Base-by-base conservation (phyloP, 2,113 vertebrate species). In the Sprattus sprattus region DNA sequence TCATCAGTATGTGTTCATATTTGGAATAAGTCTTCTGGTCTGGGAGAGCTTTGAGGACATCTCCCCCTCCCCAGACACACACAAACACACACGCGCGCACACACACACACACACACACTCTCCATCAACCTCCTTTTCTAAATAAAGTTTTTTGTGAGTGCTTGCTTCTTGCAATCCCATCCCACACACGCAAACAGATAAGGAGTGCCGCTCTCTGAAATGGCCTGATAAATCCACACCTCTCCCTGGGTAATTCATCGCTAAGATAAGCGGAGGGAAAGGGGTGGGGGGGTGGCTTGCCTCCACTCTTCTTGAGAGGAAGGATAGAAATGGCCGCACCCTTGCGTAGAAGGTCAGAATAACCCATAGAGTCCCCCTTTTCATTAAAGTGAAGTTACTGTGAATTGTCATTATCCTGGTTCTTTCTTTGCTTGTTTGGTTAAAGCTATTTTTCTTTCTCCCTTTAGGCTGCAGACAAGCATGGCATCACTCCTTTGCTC, bases 391-490 rank as follows among this genome's bases (percentile, higher is more conserved):
- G 13, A 78, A 39, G 10, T 2, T 78, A 39, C 18, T 78, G 32
- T 78, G 71, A 5, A 16, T 18, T 78, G 71, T 32, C 32, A 32
- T 18, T 60, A 3, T 20, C 18, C 52, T 4, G 32, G 10, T 18
- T 83, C 22, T 84, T 45, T 5, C 1, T 39, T 39, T 39, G 39
- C 28, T 83, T 46, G 67, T 11, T 32, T 11, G 3, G 28, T 32
- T 39, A 13, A 32, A 32, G 28, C 71, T 50, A 44, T 22, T 13
- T 45, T 22, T 84, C 50, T 25, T 0, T 1, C 45, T 82, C 71
- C 20, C n/a, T 89, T 67, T 93, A 99, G 98, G 97, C 96, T 93
- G 90, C 95, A 86, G 98, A 99, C 95, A 98, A 97, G 92, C 97
- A 99, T 80, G 96, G 96, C 75, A 94, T 98, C 81, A 98, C 98